Evolutionary conservation across 2,113 vertebrate genomes (phyloP).

Genomic region (Hipposideros armiger): DNA sequence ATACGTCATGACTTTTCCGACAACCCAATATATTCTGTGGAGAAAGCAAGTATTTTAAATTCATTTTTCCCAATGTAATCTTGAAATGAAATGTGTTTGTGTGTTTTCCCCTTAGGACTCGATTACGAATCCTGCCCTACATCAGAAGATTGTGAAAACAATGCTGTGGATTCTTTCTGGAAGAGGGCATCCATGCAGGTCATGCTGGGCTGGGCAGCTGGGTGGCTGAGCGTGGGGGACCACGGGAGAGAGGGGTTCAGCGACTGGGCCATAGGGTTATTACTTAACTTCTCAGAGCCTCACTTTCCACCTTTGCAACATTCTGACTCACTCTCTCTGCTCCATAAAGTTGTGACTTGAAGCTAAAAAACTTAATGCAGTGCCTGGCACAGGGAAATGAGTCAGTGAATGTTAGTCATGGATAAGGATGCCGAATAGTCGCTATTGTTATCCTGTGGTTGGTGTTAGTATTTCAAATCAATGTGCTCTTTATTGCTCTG

Average conservation of each 20-base stretch:
- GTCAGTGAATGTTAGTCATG: not conserved
- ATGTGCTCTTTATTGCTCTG: not conserved
- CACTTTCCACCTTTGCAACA: not conserved
- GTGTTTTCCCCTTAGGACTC: slow-evolving; percentile 78
- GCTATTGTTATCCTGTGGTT: accelerated
- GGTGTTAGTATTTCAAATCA: not conserved
- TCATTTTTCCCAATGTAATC: not conserved
- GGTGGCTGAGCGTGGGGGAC: accelerated
- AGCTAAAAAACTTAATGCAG: not conserved
- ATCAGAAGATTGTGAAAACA: slow-evolving; percentile 86
- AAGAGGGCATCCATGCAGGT: slow-evolving; percentile 86
- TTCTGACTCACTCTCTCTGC: not conserved
- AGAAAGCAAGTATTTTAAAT: not conserved
- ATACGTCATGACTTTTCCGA: too few relatives aligned
- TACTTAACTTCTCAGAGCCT: not conserved
- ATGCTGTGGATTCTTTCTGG: slow-evolving; percentile 88
- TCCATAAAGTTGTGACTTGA: not conserved
- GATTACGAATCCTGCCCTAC: slow-evolving; percentile 89
- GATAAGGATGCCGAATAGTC: too few relatives aligned
- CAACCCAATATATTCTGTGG: not conserved
- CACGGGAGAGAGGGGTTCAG: not conserved
- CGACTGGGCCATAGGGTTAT: not conserved
- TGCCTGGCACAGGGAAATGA: not conserved
- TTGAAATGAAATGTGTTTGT: slow-evolving; percentile 55
- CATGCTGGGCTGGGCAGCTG: accelerated